Evolutionary conservation across 2,888 invertebrate genomes (phyloP).

Genomic region (Hoplodrina blanda): DNA sequence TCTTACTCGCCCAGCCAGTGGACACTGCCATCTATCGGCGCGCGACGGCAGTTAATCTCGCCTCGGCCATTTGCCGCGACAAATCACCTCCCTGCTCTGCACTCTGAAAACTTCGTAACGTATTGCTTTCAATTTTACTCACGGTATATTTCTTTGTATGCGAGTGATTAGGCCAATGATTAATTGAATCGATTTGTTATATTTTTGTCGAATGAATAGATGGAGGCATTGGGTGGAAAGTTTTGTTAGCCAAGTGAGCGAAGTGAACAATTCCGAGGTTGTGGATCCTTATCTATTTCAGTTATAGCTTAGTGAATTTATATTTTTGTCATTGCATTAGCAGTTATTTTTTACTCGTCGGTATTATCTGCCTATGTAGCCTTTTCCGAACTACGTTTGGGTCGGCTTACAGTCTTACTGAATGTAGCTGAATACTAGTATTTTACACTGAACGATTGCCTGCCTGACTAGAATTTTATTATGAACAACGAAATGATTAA

Average conservation of each 20-base stretch:
- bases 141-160: constrained; percentile 50
- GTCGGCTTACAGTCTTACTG: no score
- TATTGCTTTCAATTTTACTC: constrained; percentile 65
- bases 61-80: constrained; percentile 63
- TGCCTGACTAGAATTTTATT: no score
- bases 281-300: background rate
- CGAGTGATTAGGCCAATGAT: constrained; percentile 36
- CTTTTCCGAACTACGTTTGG: background rate
- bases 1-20: constrained; percentile 38
- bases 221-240: background rate
- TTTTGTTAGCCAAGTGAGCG: background rate
- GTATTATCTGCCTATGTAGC: background rate
- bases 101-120: constrained; percentile 59
- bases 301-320: background rate
- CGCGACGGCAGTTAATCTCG: constrained; percentile 61
- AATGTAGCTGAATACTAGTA: no score
- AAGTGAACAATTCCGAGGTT: background rate
- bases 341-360: background rate
- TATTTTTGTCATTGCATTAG: background rate
- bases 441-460: no score
- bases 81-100: constrained; percentile 61
- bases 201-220: constrained; percentile 12
- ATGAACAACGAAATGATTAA: no score
- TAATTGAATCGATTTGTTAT: constrained; percentile 28
- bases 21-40: constrained; percentile 60